Conservation (phyloP, 2,888 invertebrate species). For the Julus scanicus region DNA sequence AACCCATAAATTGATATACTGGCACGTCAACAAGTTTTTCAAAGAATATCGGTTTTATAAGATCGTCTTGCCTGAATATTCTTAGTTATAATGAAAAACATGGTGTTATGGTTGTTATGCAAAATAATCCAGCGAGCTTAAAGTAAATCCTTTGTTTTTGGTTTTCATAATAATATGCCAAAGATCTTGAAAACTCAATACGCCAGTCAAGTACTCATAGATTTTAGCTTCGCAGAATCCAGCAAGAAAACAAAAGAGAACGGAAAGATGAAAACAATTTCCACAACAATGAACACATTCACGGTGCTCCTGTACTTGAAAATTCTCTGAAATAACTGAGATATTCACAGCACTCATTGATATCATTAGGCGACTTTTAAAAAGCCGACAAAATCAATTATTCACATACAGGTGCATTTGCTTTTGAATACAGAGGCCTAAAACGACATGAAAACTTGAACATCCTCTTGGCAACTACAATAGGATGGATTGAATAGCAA, state of each 20-base stretch:
- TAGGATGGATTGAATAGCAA: background rate
- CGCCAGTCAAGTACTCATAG: background rate
- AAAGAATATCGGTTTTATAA: background rate
- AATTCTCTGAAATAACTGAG: background rate
- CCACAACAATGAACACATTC: background rate
- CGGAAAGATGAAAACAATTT: constrained; percentile 1
- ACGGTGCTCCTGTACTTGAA: background rate
- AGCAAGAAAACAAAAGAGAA: background rate
- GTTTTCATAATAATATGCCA: background rate
- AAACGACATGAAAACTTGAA: background rate
- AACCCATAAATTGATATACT: too few relatives aligned
- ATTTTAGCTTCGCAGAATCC: background rate
- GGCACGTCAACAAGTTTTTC: too few relatives aligned
- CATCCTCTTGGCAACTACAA: background rate
- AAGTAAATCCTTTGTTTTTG: background rate
- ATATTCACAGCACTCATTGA: background rate
- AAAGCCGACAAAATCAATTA: constrained; percentile 40
- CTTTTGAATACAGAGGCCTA: background rate
- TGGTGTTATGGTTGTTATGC: background rate
- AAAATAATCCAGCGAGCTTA: background rate
- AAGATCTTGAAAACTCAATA: background rate
- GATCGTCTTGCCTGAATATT: background rate
- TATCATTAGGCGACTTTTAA: background rate
- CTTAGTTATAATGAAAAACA: background rate
- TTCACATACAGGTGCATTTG: background rate